Percentiles rank a stretch among this genome's conserved stretches.
Evolutionary conservation across 2,888 invertebrate genomes (phyloP).

Genomic region (Dione juno): DNA sequence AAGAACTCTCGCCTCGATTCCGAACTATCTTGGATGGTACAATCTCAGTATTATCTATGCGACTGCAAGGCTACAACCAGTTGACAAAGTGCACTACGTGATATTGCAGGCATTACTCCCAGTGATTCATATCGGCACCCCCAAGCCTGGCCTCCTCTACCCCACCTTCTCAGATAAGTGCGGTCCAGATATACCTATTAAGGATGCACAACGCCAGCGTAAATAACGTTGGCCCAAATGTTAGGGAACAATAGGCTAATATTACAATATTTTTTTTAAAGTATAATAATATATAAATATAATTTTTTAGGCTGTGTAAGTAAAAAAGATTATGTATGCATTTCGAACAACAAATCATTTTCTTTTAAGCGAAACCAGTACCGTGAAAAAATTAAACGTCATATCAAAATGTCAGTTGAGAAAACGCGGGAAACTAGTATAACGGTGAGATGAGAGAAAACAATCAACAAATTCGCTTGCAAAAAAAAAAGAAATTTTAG

Average conservation of each 20-base stretch:
- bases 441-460: constrained; percentile 65
- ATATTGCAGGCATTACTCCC: constrained; percentile 83
- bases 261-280: constrained; percentile 14
- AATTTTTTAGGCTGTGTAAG: neutral
- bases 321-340: neutral
- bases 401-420: constrained; percentile 65
- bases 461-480: constrained; percentile 78
- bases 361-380: neutral
- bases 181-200: constrained; percentile 71
- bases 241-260: constrained; percentile 44
- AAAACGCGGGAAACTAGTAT: constrained; percentile 74
- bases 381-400: constrained; percentile 53
- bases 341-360: neutral
- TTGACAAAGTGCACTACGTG: constrained; percentile 84
- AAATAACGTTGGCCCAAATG: constrained; percentile 58
- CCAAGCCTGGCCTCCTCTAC: constrained; percentile 55
- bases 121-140: constrained; percentile 79
- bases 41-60: constrained; percentile 79
- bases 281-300: neutral
- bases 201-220: constrained; percentile 62
- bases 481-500: constrained; percentile 59
- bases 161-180: constrained; percentile 67
- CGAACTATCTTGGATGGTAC: constrained; percentile 63
- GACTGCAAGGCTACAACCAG: constrained; percentile 78
- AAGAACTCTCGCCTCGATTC: constrained; percentile 49